phyloP scores from a whole-genome alignment of 2,888 invertebrate genomes.

The Pristionchus entomophagus region DNA sequence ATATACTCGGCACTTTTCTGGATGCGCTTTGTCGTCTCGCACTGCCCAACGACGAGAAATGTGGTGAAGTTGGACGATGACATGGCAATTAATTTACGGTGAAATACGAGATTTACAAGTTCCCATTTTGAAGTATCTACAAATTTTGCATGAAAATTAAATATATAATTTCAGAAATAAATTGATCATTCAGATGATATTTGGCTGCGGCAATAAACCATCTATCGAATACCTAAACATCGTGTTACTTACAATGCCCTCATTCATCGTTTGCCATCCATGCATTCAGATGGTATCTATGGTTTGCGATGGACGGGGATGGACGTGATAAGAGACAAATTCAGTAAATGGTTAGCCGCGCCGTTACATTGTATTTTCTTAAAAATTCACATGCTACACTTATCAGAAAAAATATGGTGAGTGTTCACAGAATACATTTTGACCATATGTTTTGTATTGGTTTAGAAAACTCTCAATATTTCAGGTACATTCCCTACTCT shows the following conservation, averaged over 20 bases:
- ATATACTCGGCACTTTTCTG: conserved; percentile 40
- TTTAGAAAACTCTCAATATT: neutral
- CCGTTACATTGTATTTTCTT: neutral
- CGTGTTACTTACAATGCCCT: neutral
- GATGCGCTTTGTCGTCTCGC: neutral
- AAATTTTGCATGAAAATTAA: no score
- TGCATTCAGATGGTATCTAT: neutral
- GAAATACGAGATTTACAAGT: no score
- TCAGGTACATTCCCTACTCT: conserved; percentile 8
- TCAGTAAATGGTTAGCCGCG: neutral
- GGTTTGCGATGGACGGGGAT: neutral
- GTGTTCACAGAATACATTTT: neutral
- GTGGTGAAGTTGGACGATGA: conserved; percentile 30
- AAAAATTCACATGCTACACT: no score
- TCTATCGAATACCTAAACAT: neutral
- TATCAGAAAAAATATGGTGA: no score
- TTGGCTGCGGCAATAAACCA: neutral
- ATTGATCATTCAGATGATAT: neutral
- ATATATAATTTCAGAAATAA: neutral
- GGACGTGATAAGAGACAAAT: neutral
- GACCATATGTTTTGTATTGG: neutral
- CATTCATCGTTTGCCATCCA: neutral
- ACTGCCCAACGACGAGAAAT: neutral
- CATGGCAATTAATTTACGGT: conserved; percentile 37
- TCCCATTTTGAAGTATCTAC: neutral